phyloP scores from a whole-genome alignment of 2,888 invertebrate genomes.

The Cosmia pyralina region DNA sequence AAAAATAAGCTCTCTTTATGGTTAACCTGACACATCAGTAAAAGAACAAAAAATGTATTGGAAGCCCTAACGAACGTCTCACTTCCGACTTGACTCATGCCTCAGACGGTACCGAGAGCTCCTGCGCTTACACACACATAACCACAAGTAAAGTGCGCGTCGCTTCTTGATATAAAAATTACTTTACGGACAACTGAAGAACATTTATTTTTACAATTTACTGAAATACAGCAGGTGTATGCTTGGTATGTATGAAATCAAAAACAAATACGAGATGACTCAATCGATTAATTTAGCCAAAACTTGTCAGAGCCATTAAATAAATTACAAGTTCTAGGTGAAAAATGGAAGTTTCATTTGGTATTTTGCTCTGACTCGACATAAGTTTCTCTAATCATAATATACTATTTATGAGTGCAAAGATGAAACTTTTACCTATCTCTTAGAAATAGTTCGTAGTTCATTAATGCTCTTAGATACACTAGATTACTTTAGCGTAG shows the following conservation, averaged over 20 bases:
- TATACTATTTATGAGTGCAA: conserved; percentile 18
- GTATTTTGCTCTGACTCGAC: conserved; percentile 16
- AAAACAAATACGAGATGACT: conserved; percentile 64
- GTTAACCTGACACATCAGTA: no score
- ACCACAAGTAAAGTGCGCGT: no score
- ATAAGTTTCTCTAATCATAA: conserved; percentile 16
- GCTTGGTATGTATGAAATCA: conserved; percentile 32
- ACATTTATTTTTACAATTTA: conserved; percentile 36
- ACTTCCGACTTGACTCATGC: no score
- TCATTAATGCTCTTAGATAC: conserved; percentile 38
- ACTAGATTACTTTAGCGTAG: conserved; percentile 10
- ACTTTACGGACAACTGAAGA: conserved; percentile 1
- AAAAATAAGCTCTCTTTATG: no score
- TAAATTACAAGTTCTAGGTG: conserved; percentile 12
- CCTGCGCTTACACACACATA: no score
- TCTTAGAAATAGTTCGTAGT: conserved; percentile 28
- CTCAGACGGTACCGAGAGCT: no score
- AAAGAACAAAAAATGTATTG: no score
- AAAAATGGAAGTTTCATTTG: conserved; percentile 13
- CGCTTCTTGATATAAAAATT: neutral
- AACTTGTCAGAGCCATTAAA: conserved; percentile 31
- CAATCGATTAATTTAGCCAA: conserved; percentile 59
- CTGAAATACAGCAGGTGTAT: conserved; percentile 42
- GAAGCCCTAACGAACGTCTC: no score
- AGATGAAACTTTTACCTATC: conserved; percentile 30